phyloP scores from a whole-genome alignment of 2,113 vertebrate species.

The Apteryx owenii region DNA sequence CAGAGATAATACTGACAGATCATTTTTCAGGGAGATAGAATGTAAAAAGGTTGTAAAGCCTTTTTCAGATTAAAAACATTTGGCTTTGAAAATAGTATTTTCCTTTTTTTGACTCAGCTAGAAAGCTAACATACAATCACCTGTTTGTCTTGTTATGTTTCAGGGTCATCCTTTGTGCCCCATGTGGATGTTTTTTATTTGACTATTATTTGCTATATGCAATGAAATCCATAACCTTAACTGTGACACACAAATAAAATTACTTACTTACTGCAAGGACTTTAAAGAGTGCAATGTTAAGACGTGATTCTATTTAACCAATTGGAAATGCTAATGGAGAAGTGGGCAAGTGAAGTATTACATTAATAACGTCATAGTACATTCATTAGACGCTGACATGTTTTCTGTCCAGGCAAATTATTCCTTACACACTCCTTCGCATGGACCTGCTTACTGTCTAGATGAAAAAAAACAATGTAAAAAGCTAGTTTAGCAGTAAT shows the following conservation, averaged over 20 bases:
- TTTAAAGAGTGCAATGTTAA: neutral
- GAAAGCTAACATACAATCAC: neutral
- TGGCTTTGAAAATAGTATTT: neutral
- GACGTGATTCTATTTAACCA: neutral
- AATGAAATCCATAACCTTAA: neutral
- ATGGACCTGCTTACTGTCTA: neutral
- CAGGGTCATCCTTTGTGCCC: neutral
- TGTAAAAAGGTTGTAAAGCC: neutral
- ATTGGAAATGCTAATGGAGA: neutral
- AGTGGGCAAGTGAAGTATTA: neutral
- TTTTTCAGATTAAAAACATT: neutral
- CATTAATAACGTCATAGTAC: neutral
- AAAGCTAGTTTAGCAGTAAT: slow-evolving; percentile 7
- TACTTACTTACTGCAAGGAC: neutral
- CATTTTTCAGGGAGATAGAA: neutral
- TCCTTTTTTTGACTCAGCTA: neutral
- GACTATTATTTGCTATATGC: neutral
- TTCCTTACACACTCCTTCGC: neutral
- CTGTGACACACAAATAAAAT: neutral
- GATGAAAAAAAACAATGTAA: neutral
- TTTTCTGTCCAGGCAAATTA: neutral
- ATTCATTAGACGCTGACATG: neutral
- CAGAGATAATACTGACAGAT: neutral
- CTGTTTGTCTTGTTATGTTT: neutral
- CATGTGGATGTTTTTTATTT: neutral